Evolutionary conservation across 1,140 invertebrate genomes (phyloP).

Genomic region (Wiebesia pumilae): DNA sequence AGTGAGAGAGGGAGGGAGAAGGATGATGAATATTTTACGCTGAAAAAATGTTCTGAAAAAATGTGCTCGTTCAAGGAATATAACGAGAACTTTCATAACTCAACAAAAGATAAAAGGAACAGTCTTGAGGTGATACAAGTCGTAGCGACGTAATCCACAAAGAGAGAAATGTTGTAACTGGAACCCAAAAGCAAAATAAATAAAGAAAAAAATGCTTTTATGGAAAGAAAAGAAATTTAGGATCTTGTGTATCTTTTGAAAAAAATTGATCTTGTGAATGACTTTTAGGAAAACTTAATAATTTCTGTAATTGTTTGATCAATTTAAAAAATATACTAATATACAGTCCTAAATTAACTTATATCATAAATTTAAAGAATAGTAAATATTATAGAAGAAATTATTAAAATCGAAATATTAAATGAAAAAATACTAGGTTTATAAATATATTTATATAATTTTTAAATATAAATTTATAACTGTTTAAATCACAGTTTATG

Average conservation of each 20-base stretch:
- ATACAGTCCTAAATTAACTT: too few relatives aligned
- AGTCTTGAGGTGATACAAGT: conserved; percentile 10
- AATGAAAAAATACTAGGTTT: too few relatives aligned
- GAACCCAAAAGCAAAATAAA: conserved; percentile 12
- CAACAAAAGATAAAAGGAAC: conserved; percentile 43
- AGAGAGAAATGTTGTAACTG: conserved; percentile 20
- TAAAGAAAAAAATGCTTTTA: not conserved
- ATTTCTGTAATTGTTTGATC: not conserved
- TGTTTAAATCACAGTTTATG: too few relatives aligned
- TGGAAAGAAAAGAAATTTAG: not conserved
- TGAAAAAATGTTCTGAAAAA: conserved; percentile 28
- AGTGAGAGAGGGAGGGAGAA: not conserved
- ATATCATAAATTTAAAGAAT: too few relatives aligned
- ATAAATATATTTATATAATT: too few relatives aligned
- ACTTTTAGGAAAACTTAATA: not conserved
- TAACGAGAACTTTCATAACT: conserved; percentile 49
- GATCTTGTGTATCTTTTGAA: too few relatives aligned
- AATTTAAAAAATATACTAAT: not conserved
- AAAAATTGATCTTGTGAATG: too few relatives aligned
- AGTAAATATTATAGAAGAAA: too few relatives aligned
- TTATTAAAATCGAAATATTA: too few relatives aligned
- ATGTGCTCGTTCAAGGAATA: conserved; percentile 38
- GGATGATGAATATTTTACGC: conserved; percentile 16
- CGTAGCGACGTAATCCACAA: conserved; percentile 40
- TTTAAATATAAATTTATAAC: too few relatives aligned